Percentiles rank a stretch among this genome's conserved stretches.
Conservation (phyloP, 2,888 invertebrate species). For the Dynastes hyllus region DNA sequence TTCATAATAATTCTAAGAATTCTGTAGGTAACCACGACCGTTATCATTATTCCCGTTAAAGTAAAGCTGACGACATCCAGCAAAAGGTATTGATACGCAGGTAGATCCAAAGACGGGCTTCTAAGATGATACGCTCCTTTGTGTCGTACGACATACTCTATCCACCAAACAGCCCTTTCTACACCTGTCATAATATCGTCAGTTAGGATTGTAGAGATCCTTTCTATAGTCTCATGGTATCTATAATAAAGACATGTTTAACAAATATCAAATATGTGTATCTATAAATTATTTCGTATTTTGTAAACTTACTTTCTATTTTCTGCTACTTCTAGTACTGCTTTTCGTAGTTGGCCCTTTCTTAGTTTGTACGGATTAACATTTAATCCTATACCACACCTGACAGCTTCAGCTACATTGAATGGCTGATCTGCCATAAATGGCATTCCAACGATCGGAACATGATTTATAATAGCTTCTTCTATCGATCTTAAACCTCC, state of each 20-base stretch:
- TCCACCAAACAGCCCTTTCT: conserved; percentile 57
- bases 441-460: conserved; percentile 62
- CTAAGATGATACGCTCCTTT: conserved; percentile 56
- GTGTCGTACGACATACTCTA: conserved; percentile 56
- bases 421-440: conserved; percentile 60
- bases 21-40: conserved; percentile 38
- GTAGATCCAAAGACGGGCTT: conserved; percentile 55
- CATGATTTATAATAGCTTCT: conserved; percentile 59
- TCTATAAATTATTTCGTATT: background rate
- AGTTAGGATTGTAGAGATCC: conserved; percentile 39
- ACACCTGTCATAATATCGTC: conserved; percentile 67
- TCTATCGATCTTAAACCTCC: conserved; percentile 59
- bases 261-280: background rate
- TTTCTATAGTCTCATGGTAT: conserved; percentile 38
- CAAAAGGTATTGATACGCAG: conserved; percentile 55
- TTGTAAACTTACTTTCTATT: conserved; percentile 59
- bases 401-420: conserved; percentile 58
- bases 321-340: conserved; percentile 61
- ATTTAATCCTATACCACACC: conserved; percentile 57
- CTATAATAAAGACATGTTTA: conserved; percentile 19
- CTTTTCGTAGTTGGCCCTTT: conserved; percentile 58
- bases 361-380: conserved; percentile 56
- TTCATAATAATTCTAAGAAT: conserved; percentile 44
- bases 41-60: conserved; percentile 41
- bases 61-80: conserved; percentile 56